Percentiles rank a stretch among this genome's conserved stretches.
phyloP scores from a whole-genome alignment of 1,140 invertebrate species.

The Drosophila kurseongensis region DNA sequence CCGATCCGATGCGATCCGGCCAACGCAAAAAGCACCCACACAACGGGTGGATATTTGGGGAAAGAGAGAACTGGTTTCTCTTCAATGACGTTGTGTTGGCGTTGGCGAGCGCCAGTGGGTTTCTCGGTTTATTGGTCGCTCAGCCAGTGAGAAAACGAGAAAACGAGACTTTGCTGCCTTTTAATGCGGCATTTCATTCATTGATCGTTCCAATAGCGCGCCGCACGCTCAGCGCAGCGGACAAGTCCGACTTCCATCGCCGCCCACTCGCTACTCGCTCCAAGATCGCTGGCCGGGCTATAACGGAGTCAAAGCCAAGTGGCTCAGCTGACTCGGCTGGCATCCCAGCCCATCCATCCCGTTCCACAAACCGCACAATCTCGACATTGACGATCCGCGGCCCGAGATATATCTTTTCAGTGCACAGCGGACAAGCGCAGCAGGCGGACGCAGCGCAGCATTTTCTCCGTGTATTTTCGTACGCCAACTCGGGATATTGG shows the following conservation, averaged over 20 bases:
- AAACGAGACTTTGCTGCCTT: constrained; percentile 63
- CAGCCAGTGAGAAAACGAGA: not conserved
- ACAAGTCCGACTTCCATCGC: constrained; percentile 33
- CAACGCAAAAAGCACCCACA: constrained; percentile 78
- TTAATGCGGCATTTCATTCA: constrained; percentile 82
- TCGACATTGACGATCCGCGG: constrained; percentile 51
- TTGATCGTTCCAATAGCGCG: constrained; percentile 79
- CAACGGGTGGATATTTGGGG: constrained; percentile 54
- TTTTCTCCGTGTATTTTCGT: constrained; percentile 72
- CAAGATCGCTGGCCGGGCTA: constrained; percentile 37
- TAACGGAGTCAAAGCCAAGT: constrained; percentile 77
- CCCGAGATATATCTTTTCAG: constrained; percentile 51
- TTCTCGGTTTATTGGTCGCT: constrained; percentile 80
- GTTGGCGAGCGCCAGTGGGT: constrained; percentile 73
- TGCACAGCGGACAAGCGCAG: constrained; percentile 76
- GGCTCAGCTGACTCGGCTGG: constrained; percentile 30
- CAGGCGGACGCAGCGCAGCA: constrained; percentile 68
- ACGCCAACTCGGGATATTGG: constrained; percentile 73
- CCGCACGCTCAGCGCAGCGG: constrained; percentile 70
- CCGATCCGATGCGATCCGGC: constrained; percentile 41
- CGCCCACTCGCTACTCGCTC: constrained; percentile 5
- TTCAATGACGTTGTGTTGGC: constrained; percentile 74
- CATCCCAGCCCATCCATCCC: constrained; percentile 32
- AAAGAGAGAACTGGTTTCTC: constrained; percentile 74
- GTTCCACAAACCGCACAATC: constrained; percentile 16